These are phyloP conservation scores for Otolemur crassicaudatus DNA, from an alignment of 2,797 vertebrate species.

Conservation along the genomic window DNA sequence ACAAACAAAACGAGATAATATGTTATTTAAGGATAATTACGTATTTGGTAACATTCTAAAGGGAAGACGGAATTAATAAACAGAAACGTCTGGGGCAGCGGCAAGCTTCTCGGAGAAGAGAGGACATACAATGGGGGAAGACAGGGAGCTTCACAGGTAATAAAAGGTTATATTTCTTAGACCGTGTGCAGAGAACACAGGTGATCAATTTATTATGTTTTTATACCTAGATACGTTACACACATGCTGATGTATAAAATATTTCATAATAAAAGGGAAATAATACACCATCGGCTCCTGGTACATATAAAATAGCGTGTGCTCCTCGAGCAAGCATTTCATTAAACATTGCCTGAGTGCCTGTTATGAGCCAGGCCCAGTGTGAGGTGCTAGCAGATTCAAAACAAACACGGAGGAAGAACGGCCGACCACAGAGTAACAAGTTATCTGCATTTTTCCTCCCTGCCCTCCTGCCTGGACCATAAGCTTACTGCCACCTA, in stretches of 20 bases:
- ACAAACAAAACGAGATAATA: background rate
- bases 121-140: background rate
- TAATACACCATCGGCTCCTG: background rate
- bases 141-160: background rate
- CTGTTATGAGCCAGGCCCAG: background rate
- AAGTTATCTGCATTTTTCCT: rapidly evolving
- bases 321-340: background rate
- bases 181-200: background rate
- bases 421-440: background rate
- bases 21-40: background rate
- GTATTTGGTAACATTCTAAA: background rate
- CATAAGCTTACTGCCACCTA: background rate
- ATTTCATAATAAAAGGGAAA: constrained; percentile 31
- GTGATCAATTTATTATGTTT: background rate
- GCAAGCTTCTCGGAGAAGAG: background rate
- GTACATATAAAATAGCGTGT: background rate
- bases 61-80: background rate
- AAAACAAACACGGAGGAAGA: background rate
- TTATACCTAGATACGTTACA: background rate
- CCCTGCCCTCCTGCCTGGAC: too few species aligned
- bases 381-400: background rate
- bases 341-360: background rate
- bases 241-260: background rate
- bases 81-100: background rate
- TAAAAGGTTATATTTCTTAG: background rate